Conservation (phyloP, 2,113 vertebrate species). For the Balaeniceps rex region DNA sequence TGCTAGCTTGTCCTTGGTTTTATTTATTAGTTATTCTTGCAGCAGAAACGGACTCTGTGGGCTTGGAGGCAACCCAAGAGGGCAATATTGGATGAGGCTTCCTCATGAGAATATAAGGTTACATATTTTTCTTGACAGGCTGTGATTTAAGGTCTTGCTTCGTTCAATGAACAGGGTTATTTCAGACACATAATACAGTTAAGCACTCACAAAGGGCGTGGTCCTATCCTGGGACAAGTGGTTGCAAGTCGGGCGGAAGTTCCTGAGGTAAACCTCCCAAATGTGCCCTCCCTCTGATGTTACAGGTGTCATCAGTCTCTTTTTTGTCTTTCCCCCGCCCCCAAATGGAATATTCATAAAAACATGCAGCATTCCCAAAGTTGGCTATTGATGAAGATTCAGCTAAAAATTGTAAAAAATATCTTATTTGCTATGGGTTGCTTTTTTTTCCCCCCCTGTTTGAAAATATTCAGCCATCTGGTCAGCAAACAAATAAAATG, state of each 20-base stretch:
- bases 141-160: background rate
- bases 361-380: background rate
- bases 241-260: background rate
- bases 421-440: background rate
- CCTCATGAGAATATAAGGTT: background rate
- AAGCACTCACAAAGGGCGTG: background rate
- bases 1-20: background rate
- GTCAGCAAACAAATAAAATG: conserved; percentile 20
- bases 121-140: background rate
- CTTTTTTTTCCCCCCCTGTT: background rate
- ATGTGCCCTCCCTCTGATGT: background rate
- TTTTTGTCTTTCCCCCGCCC: background rate
- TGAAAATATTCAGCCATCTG: conserved; percentile 43
- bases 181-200: background rate
- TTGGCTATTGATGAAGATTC: background rate
- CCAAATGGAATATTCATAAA: background rate
- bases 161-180: background rate
- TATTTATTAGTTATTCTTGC: conserved; percentile 29
- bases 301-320: background rate
- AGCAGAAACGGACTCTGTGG: background rate
- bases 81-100: background rate
- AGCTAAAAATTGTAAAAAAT: background rate
- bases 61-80: background rate
- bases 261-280: background rate
- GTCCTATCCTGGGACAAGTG: background rate